These are phyloP conservation scores for Vireo griseus DNA, from an alignment of 2,797 vertebrate genomes.

Conservation along the genomic window DNA sequence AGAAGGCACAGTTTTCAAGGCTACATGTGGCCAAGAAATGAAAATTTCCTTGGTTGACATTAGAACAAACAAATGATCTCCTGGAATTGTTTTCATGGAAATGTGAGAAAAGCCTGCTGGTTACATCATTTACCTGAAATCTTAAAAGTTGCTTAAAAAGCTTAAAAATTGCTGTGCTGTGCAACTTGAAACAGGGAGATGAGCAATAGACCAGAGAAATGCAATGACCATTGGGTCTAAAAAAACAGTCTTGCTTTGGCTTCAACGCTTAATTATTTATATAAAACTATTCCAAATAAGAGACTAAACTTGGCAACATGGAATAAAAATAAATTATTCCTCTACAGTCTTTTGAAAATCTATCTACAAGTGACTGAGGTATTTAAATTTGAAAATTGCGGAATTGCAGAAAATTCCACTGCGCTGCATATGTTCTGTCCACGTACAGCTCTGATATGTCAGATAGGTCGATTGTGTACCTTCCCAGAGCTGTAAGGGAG, in stretches of 20 bases:
- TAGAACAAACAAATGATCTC: neutral
- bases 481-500: neutral
- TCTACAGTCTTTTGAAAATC: neutral
- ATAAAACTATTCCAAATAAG: constrained; percentile 12
- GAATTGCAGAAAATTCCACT: neutral
- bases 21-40: neutral
- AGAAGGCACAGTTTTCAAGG: neutral
- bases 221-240: neutral
- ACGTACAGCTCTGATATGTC: neutral
- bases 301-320: neutral
- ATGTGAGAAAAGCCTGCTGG: neutral
- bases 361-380: neutral
- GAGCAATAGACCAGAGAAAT: neutral
- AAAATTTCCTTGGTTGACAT: neutral
- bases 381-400: neutral
- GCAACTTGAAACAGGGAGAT: neutral
- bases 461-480: neutral
- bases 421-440: neutral
- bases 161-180: neutral
- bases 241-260: neutral
- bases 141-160: no score
- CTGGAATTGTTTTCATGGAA: constrained; percentile 2
- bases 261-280: neutral
- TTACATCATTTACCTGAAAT: constrained; percentile 23
- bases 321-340: neutral